Conservation (phyloP, 2,113 vertebrate genomes). For the Hucho hucho region DNA sequence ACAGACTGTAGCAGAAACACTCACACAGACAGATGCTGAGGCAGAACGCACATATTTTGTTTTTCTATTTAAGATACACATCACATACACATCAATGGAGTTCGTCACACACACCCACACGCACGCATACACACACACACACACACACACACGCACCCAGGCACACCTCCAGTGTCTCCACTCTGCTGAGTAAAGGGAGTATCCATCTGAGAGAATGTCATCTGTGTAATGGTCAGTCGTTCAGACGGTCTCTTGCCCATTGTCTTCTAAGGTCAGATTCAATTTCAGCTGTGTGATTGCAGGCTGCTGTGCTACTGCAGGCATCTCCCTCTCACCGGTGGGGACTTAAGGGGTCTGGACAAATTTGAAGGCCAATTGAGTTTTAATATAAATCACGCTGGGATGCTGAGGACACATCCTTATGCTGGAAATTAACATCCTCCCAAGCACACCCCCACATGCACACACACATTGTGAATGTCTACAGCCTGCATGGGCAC, state of each 20-base stretch:
- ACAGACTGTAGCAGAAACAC: too few relatives aligned
- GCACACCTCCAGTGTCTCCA: neutral
- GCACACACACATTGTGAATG: conserved; percentile 22
- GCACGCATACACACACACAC: too few relatives aligned
- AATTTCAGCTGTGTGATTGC: conserved; percentile 69
- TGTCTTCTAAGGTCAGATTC: conserved; percentile 73
- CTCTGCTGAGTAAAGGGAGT: neutral
- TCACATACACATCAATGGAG: too few relatives aligned
- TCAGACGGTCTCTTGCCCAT: conserved; percentile 66
- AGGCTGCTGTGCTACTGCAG: conserved; percentile 59
- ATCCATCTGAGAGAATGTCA: conserved; percentile 41
- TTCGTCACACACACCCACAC: too few relatives aligned
- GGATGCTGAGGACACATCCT: conserved; percentile 69
- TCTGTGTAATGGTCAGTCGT: conserved; percentile 69
- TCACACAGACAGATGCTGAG: too few relatives aligned
- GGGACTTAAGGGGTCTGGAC: conserved; percentile 69
- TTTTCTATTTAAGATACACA: too few relatives aligned
- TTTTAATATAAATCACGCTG: conserved; percentile 79
- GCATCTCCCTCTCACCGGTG: conserved; percentile 55
- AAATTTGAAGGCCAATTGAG: conserved; percentile 80
- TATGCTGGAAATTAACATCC: conserved; percentile 70
- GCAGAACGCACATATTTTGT: too few relatives aligned
- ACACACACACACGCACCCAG: neutral
- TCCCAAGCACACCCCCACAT: conserved; percentile 40
- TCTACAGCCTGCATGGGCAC: conserved; percentile 17